Base-by-base conservation (phyloP, 2,888 invertebrate species). In the Leptogaster cylindrica region DNA sequence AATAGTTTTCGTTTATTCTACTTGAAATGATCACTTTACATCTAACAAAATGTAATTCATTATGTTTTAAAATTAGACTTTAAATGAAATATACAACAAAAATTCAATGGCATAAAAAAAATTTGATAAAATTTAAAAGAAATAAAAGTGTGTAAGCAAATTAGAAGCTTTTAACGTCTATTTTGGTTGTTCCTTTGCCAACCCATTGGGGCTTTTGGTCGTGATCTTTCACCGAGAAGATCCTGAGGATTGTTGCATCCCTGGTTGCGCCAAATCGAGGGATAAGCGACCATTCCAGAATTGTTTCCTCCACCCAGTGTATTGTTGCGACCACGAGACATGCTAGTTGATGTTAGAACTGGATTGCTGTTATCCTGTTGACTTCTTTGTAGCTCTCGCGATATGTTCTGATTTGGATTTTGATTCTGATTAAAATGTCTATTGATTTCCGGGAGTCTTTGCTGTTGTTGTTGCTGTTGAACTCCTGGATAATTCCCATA, bases 221-320 rank as follows among this genome's bases (percentile, higher is more conserved):
- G 7, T 5, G 7, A 2, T 6, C 20, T 27, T 33, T 31, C 33
- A 2, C 31, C 18, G 3, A 18, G n/a, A 7, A 33, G 18, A 8
- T 14, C 4, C 33, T 33, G 52, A 48, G 39, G 3, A n/a, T 14
- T 63, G 28, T 8, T 16, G 18, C 16, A 16, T 5, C 28, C n/a
- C 10, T 65, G 52, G n/a, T 44, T 64, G 44, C 33, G 36, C 48
- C 10, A 25, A 28, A 16, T 10, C 20, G 28, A 31, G 8, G 68
- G 68, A 64, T 68, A 68, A 7, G 68, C 27, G 2, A 68, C 36
- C 68, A 68, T 52, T 18, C 52, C 44, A 20, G 51, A n/a, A 10
- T 44, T 44, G 1, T 3, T 23, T n/a, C 41, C 44, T 4, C 14
- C 31, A 46, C 16, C 12, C n/a, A n/a, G n/a, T n/a, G n/a, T n/a